phyloP scores from a whole-genome alignment of 2,113 vertebrate genomes.

The Charadrius vociferus region DNA sequence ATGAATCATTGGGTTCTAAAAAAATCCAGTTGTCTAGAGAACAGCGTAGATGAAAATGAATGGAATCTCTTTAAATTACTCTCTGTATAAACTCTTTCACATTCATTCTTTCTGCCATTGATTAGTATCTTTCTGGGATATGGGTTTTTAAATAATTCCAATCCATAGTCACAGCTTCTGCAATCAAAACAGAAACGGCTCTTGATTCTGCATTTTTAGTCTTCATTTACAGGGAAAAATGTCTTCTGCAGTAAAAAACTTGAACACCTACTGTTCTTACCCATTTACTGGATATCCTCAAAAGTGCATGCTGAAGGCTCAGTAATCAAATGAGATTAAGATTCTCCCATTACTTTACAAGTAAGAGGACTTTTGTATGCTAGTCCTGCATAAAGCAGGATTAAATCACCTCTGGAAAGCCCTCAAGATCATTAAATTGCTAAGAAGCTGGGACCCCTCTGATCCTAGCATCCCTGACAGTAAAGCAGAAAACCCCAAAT shows the following conservation, averaged over 20 bases:
- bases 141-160: constrained; percentile 44
- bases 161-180: constrained; percentile 2
- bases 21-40: constrained; percentile 49
- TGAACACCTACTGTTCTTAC: constrained; percentile 6
- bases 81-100: constrained; percentile 50
- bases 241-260: background rate
- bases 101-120: constrained; percentile 51
- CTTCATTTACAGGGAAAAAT: constrained; percentile 31
- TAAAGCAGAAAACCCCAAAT: background rate
- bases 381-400: background rate
- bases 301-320: background rate
- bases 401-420: constrained; percentile 19
- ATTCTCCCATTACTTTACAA: background rate
- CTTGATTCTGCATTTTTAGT: constrained; percentile 44
- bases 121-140: constrained; percentile 54
- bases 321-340: background rate
- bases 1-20: constrained; percentile 57
- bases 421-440: background rate
- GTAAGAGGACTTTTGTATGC: background rate
- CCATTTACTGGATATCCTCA: background rate
- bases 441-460: background rate
- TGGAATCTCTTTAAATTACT: constrained; percentile 66
- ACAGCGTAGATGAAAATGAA: constrained; percentile 51
- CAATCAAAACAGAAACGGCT: constrained; percentile 56
- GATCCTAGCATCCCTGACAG: background rate